Percentiles rank a stretch among this genome's conserved stretches.
phyloP scores from a whole-genome alignment of 2,888 invertebrate genomes.

The Nymphalis urticae region DNA sequence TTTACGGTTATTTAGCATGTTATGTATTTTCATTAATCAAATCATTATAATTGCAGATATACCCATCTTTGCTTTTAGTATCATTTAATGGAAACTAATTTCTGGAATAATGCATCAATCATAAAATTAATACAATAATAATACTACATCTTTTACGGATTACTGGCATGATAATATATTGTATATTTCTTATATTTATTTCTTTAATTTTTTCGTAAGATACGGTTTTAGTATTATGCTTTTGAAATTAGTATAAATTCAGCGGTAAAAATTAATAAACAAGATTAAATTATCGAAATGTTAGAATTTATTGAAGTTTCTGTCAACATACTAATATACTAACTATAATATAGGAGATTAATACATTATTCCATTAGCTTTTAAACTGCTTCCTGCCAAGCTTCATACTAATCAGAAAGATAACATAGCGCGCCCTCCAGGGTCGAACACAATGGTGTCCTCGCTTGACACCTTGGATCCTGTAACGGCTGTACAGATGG shows the following conservation, averaged over 20 bases:
- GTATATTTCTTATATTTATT: no score
- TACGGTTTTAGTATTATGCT: no score
- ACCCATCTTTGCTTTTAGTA: conserved; percentile 44
- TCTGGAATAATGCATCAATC: conserved; percentile 28
- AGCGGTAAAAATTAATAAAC: not conserved
- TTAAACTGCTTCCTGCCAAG: conserved; percentile 58
- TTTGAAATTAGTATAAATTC: no score
- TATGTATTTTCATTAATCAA: conserved; percentile 10
- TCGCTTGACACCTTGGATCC: conserved; percentile 87
- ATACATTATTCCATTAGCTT: conserved; percentile 35
- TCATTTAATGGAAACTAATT: conserved; percentile 9
- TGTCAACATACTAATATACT: no score
- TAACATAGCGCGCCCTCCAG: conserved; percentile 81
- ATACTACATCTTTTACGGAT: no score
- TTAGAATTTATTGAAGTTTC: no score
- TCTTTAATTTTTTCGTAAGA: no score
- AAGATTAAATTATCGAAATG: not conserved
- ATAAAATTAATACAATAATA: no score
- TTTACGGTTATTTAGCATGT: not conserved
- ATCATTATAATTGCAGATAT: conserved; percentile 35
- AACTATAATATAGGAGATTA: not conserved
- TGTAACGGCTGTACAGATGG: conserved; percentile 74
- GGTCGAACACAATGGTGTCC: conserved; percentile 92
- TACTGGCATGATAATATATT: no score
- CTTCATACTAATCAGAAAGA: conserved; percentile 78